Evolutionary conservation across 2,797 vertebrate species (phyloP), one percentile per base, ranked within the genome.

Genomic region (Gymnothorax reevesii): DNA sequence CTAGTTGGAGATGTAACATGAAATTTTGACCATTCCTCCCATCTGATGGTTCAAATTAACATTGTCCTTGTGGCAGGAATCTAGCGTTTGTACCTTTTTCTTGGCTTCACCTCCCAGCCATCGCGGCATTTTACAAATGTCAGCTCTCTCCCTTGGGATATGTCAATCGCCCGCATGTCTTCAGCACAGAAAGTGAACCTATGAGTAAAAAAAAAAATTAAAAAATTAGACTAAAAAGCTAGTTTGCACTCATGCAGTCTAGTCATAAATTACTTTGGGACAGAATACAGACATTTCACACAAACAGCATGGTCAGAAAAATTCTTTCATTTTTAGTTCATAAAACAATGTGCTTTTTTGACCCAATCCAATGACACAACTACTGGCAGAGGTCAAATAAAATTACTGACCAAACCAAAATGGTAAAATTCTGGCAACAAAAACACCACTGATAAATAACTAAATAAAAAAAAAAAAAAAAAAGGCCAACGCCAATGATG

Each of bases 131-230:
- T 99, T 42, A 94, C 87, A 57, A 97, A 98, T 77, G 94, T 96
- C 87, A 99, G 87, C 0, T 96, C 95, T 42, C 94, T 96, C 0
- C 98, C 98, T 0, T 97, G 97, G 17, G 96, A 91, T 84, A 99
- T 97, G n/a, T 94, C 93, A 0, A 92, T 97, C 90, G 94, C 88
- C 12, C 82, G 86, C 49, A 90, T 84, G 79, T 98, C 95, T 92
- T 97, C 93, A 9, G 93, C 95, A 87, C 98, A 99, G 89, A 99
- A 99, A 0, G 97, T 96, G 92, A 97, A 94, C 90, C 98, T 99
- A 89, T 25, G 9, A 90, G 1, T 83, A 87, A 42, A 60, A 85
- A 89, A 85, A 90, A 88, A 20, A 42, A 69, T 10, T 17, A 5
- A 1, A 64, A 49, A 52, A 75, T 69, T 12, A 66, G 87, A n/a